Evolutionary conservation across 2,888 invertebrate species (phyloP).

Genomic region (Fragum whitleyi): DNA sequence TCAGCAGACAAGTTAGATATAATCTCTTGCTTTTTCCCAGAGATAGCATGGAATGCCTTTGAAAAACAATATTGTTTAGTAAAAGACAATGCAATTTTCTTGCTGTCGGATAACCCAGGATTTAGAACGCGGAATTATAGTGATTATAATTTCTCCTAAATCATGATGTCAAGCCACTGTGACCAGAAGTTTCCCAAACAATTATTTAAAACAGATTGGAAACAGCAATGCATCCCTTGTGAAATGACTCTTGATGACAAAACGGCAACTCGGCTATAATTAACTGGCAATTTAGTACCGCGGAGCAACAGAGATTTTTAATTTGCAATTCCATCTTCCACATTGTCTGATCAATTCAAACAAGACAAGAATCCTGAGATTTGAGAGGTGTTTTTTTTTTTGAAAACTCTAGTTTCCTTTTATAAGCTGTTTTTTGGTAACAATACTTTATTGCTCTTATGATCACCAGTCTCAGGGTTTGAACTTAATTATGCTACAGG

Average conservation of each 20-base stretch:
- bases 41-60: not conserved
- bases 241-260: conserved; percentile 19
- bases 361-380: not conserved
- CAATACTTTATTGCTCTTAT: too few relatives aligned
- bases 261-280: not conserved
- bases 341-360: conserved; percentile 13
- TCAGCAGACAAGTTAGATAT: not conserved
- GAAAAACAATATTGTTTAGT: not conserved
- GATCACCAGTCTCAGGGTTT: too few relatives aligned
- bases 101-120: conserved; percentile 21
- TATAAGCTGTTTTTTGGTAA: too few relatives aligned
- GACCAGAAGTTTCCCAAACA: conserved; percentile 23
- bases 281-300: conserved; percentile 20
- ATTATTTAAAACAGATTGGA: conserved; percentile 27
- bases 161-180: conserved; percentile 13
- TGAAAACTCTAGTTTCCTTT: not conserved
- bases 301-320: conserved; percentile 5
- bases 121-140: conserved; percentile 14
- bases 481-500: too few relatives aligned
- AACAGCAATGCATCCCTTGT: conserved; percentile 17
- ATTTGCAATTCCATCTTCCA: not conserved
- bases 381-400: not conserved
- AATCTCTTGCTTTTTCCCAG: not conserved
- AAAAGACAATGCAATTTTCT: conserved; percentile 27
- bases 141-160: conserved; percentile 29